phyloP scores from a whole-genome alignment of 1,140 invertebrate genomes.

The Brachionus rubens region DNA sequence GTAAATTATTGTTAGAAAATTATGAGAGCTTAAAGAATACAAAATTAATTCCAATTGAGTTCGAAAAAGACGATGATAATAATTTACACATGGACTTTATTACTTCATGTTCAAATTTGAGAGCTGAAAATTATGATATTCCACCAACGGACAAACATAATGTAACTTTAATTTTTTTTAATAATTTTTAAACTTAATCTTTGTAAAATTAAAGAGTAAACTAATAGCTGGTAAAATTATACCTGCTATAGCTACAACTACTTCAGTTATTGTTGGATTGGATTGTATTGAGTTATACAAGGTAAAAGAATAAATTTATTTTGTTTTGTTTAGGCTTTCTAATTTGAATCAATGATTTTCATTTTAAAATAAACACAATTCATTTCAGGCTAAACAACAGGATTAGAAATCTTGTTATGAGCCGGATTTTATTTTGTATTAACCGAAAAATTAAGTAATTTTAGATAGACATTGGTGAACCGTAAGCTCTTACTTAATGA shows the following conservation, averaged over 20 bases:
- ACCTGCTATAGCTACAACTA: slow-evolving; percentile 96
- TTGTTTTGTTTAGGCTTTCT: too few species aligned
- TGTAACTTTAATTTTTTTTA: not conserved
- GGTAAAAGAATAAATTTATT: slow-evolving; percentile 51
- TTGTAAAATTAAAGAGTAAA: slow-evolving; percentile 80
- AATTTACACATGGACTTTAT: slow-evolving; percentile 99
- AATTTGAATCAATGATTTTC: too few species aligned
- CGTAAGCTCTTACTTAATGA: too few species aligned
- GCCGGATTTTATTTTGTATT: too few species aligned
- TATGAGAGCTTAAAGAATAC: slow-evolving; percentile 56
- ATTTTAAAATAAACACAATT: too few species aligned
- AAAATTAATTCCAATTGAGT: slow-evolving; percentile 79
- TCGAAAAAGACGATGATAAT: slow-evolving; percentile 95
- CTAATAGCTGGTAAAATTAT: slow-evolving; percentile 98
- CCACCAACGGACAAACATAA: slow-evolving; percentile 80
- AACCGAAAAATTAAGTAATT: too few species aligned
- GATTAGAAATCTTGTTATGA: too few species aligned
- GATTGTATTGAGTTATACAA: slow-evolving; percentile 92
- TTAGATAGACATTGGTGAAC: too few species aligned
- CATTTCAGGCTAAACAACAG: too few species aligned
- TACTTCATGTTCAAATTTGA: slow-evolving; percentile 89
- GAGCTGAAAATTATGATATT: slow-evolving; percentile 94
- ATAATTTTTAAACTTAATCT: not conserved
- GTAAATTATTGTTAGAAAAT: not conserved
- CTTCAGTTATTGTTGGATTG: slow-evolving; percentile 88